Evolutionary conservation across 2,888 invertebrate genomes (phyloP), one percentile per base, ranked within the genome.

Genomic region (Agrilus biguttatus): DNA sequence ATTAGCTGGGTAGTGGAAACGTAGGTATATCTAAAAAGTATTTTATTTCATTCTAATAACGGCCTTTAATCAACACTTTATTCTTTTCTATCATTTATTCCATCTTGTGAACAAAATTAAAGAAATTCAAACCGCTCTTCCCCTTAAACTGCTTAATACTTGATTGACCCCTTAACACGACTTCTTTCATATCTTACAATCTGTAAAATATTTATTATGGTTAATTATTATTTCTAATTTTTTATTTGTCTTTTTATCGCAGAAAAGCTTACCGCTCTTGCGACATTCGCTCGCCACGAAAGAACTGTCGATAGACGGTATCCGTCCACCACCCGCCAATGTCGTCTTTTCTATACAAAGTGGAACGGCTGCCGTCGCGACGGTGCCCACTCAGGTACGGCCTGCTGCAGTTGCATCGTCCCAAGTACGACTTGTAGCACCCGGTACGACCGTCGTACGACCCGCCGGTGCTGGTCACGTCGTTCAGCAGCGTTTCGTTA

Each of bases 181-280:
- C 5, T 21, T 21, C 17, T 17, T 21, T 5, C 6, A 6, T 21
- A 21, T 21, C 21, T 6, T 6, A 6, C 4, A 21, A 6, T 21
- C 6, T 21, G 4, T 21, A 21, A 6, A 5, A 21, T 21, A 21
- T 21, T 4, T 17, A 17, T 17, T 17, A 17, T 17, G 17, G 17
- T 17, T 17, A 17, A 17, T 2, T n/a, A n/a, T n/a, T n/a, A n/a
- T n/a, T n/a, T 21, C 21, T 48, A 58, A 44, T 46, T 40, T 47
- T 48, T 44, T 17, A 17, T 3, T 17, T 17, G 17, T 17, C 17
- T 4, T 45, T 45, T 40, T 47, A 54, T 68, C 71, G 56, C 72
- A 90, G 89, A 95, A 92, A 84, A 95, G 93, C 71, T 73, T 96
- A 65, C 95, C 96, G 34, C 74, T 91, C 51, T 73, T 96, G 49